Conservation (phyloP, 37 sponge, comb jelly and placozoan genomes). For the Chondrilla cf. caribensis region DNA sequence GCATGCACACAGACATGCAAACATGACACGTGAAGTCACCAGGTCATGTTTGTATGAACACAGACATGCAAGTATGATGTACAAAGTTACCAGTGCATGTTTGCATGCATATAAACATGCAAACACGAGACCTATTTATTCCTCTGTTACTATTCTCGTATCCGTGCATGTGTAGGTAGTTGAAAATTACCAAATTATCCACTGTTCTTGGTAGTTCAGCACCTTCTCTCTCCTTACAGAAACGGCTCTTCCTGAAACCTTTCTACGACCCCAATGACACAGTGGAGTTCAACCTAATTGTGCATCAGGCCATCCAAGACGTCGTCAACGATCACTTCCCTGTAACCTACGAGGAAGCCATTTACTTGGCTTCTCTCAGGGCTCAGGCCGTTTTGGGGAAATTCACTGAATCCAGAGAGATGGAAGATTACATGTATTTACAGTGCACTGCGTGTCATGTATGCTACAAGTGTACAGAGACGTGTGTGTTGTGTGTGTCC, state of each 20-base stretch:
- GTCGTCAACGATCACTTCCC: slow-evolving; percentile 87
- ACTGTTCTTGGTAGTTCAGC: background rate
- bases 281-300: slow-evolving; percentile 83
- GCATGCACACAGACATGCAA: background rate
- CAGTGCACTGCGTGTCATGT: background rate
- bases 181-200: background rate
- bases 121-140: background rate
- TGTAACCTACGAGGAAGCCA: slow-evolving; percentile 71
- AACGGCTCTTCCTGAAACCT: slow-evolving; percentile 87
- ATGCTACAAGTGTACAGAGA: too few relatives aligned
- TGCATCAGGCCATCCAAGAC: slow-evolving; percentile 90
- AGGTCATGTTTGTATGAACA: too few relatives aligned
- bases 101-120: background rate
- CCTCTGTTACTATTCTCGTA: background rate
- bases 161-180: background rate
- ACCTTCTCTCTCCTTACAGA: slow-evolving; percentile 53
- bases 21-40: background rate
- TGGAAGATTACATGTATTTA: slow-evolving; percentile 66
- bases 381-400: slow-evolving; percentile 81
- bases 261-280: slow-evolving; percentile 70
- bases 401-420: slow-evolving; percentile 46
- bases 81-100: background rate
- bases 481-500: too few relatives aligned
- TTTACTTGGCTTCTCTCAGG: slow-evolving; percentile 81
- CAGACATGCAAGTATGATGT: background rate